Evolutionary conservation across 2,797 vertebrate genomes (phyloP).

Genomic region (Gypaetus barbatus): DNA sequence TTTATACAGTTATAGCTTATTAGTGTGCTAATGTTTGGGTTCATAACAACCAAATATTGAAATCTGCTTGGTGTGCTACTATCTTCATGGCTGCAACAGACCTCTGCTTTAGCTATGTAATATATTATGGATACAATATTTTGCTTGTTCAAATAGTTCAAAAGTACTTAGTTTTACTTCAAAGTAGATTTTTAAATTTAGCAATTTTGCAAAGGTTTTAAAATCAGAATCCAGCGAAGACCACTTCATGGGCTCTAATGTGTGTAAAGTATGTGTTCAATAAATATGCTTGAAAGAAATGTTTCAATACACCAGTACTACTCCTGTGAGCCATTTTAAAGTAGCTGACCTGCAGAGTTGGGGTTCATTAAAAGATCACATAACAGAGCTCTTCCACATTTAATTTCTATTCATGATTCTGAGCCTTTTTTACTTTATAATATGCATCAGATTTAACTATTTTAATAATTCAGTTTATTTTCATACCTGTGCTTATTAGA

Average conservation of each 20-base stretch:
- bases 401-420: neutral
- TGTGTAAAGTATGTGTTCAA: neutral
- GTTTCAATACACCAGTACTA: neutral
- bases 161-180: neutral
- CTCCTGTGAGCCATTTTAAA: neutral
- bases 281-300: neutral
- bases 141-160: neutral
- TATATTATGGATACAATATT: neutral
- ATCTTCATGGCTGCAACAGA: neutral
- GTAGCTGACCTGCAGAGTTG: neutral
- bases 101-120: neutral
- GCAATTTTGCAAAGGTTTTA: neutral
- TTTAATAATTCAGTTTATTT: neutral
- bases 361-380: constrained; percentile 25
- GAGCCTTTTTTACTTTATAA: neutral
- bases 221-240: neutral
- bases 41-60: neutral
- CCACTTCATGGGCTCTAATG: neutral
- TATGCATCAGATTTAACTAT: neutral
- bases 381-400: neutral
- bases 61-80: neutral
- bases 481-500: neutral
- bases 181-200: neutral
- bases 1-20: neutral
- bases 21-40: neutral